Evolutionary conservation across 2,113 vertebrate genomes (phyloP), one percentile per base, ranked within the genome.

Genomic region (Sorex fumeus): DNA sequence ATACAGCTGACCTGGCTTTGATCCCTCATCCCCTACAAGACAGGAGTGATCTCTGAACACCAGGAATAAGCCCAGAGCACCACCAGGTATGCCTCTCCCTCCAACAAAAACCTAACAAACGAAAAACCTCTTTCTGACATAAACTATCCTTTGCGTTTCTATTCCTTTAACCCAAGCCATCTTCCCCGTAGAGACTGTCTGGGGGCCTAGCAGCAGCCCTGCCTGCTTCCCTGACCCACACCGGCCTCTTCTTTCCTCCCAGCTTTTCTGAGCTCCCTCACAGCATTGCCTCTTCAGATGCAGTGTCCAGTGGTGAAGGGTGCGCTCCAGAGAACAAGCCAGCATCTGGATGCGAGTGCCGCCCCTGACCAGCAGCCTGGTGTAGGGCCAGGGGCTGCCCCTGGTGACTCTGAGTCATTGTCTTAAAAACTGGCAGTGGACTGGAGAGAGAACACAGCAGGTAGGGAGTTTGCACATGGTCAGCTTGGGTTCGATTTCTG

Each of bases 111-210:
- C 40, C 50, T 6, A 78, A 82, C 34, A 10, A 28, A 27, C 71
- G 88, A 30, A 21, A 25, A 9, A 82, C 85, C 74, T 89, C 45
- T 75, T 62, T 76, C 27, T 23, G 90, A 30, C 23, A 72, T 53
- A 87, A 91, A 84, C 32, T 45, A 84, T 45, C 34, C 60, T 76
- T 94, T 92, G 18, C n/a, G 53, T 81, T 93, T 77, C 78, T 74
- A 76, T 84, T 91, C 88, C 67, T 94, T 90, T 79, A 64, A 83
- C 53, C 78, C 3, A 79, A 83, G 70, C 32, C n/a, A 64, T 47
- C 72, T 66, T 72, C 77, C 34, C 72, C n/a, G 25, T 36, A 40
- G 21, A 34, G 60, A 25, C 11, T 32, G 30, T 57, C 67, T n/a
- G n/a, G 88, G 50, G 25, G 19, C 6, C 28, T 30, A 62, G 28